Base-by-base conservation (phyloP, 2,888 invertebrate species). In the Papilio protenor region DNA sequence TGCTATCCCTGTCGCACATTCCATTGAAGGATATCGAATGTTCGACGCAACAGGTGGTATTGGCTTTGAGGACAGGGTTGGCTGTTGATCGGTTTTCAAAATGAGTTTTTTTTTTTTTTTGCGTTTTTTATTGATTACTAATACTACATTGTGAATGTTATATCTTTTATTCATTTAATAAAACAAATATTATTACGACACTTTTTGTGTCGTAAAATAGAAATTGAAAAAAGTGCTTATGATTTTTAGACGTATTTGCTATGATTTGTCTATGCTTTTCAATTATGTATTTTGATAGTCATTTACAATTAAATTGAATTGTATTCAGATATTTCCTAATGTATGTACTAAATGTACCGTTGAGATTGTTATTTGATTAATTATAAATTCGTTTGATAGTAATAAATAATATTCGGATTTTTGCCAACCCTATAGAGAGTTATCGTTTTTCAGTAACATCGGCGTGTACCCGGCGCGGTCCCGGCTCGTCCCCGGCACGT, bases 21-120 rank as follows among this genome's bases (percentile, higher is more conserved):
- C 92, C 94, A 94, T 94, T 92, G 94, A 93, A 94, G 91, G 92
- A 90, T 92, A 94, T 94, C 94, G 94, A 94, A 94, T 91, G 91
- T 92, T 94, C 89, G 87, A 87, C 87, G 94, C 94, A 94, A 94
- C 94, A 94, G 90, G 94, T 93, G 84, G 87, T 92, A 94, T 94
- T 90, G 94, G 91, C 86, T 92, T 90, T 88, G 85, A 86, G 82
- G 86, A 85, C 88, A 94, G 94, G 94, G 94, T 83, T 94, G 93
- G 8, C 86, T 82, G 80, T 85, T 88, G 90, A 92, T 93, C 85
- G 91, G 85, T 91, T 92, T 86, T 81, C 23, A 33, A 73, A 23
- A 61, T 27, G 5, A 27, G 40, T 27, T 49, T 12, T 23, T 47
- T 27, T 49, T 12, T 23, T 47, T 40, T 40, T 40, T 40, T 40